Evolutionary conservation across 2,797 vertebrate species (phyloP).

Genomic region (Erpetoichthys calabaricus): DNA sequence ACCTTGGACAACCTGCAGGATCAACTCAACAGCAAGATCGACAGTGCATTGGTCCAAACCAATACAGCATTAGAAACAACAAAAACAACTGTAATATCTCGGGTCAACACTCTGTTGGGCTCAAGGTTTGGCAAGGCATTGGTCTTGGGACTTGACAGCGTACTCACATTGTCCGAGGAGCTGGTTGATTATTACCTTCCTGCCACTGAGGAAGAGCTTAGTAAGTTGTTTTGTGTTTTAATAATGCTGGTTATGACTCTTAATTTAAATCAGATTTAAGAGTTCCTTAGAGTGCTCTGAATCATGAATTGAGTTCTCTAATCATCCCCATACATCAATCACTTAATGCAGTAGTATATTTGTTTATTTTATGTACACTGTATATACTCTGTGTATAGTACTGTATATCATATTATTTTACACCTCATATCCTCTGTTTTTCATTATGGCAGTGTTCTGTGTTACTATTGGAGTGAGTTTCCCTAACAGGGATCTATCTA

Average conservation of each 20-base stretch:
- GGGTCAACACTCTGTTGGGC: slow-evolving; percentile 24
- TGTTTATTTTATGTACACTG: too few relatives aligned
- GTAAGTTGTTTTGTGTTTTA: background rate
- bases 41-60: slow-evolving; percentile 23
- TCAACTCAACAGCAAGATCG: slow-evolving; percentile 29
- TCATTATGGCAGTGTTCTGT: too few relatives aligned
- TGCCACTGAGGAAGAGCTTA: slow-evolving; percentile 11
- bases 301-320: too few relatives aligned
- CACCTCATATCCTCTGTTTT: too few relatives aligned
- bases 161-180: slow-evolving; percentile 37
- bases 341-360: too few relatives aligned
- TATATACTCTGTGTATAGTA: too few relatives aligned
- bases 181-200: slow-evolving; percentile 37
- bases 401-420: too few relatives aligned
- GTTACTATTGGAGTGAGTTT: too few relatives aligned
- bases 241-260: background rate
- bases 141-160: slow-evolving; percentile 25
- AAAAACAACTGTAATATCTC: background rate
- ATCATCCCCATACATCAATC: too few relatives aligned
- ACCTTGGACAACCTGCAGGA: slow-evolving; percentile 37
- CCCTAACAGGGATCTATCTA: too few relatives aligned
- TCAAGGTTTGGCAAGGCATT: slow-evolving; percentile 22
- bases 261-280: background rate
- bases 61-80: slow-evolving; percentile 12
- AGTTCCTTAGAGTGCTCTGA: background rate